These are phyloP conservation scores for Acanthisitta chloris DNA, from an alignment of 2,113 vertebrate genomes.

Conservation along the genomic window DNA sequence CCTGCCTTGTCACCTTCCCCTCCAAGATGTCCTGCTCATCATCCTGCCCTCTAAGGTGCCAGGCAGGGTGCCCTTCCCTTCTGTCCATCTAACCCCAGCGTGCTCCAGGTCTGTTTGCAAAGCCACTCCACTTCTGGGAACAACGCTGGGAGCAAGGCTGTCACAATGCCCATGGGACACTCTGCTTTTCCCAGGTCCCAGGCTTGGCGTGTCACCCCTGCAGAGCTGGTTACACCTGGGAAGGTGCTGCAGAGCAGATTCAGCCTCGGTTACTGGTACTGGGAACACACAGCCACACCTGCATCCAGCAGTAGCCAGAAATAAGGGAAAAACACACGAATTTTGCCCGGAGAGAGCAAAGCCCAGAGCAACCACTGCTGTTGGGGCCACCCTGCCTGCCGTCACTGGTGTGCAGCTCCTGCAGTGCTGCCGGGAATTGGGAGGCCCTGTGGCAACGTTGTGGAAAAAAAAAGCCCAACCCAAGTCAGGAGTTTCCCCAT, in stretches of 20 bases:
- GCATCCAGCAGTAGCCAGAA: not conserved
- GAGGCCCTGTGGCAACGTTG: not conserved
- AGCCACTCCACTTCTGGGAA: not conserved
- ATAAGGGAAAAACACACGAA: not conserved
- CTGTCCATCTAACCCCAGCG: not conserved
- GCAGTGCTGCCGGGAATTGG: fast-evolving
- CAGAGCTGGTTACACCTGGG: not conserved
- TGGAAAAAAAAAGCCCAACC: not conserved
- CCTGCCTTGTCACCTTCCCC: too few species aligned
- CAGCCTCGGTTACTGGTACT: fast-evolving
- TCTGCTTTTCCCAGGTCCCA: not conserved
- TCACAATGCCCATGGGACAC: fast-evolving
- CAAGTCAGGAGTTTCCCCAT: not conserved
- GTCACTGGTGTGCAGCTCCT: fast-evolving
- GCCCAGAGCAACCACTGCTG: fast-evolving
- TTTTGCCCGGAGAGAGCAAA: not conserved
- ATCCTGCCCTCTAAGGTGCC: not conserved
- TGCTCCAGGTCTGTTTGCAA: not conserved
- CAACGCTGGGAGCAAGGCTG: fast-evolving
- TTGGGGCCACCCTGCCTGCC: not conserved
- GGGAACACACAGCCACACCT: fast-evolving
- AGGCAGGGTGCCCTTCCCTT: not conserved
- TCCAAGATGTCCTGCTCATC: not conserved
- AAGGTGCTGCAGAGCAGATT: not conserved
- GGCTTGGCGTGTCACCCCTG: not conserved